Evolutionary conservation across 1,140 invertebrate species (phyloP).

Genomic region (Papilio xuthus): DNA sequence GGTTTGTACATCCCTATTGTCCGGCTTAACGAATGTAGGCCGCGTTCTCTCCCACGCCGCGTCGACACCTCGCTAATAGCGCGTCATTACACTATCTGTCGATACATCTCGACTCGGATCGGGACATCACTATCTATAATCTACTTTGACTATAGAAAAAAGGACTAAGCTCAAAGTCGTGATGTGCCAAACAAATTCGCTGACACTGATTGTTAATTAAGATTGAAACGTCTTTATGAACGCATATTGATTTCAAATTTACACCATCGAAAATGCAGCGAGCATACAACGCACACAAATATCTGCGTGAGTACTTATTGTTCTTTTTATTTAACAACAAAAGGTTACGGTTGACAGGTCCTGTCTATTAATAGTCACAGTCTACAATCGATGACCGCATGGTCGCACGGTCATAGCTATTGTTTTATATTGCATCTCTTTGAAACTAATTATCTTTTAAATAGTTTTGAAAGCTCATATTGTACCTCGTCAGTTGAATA

Average conservation of each 20-base stretch:
- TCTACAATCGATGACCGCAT: constrained; percentile 61
- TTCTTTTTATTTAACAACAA: not conserved
- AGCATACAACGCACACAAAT: not conserved
- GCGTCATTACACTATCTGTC: constrained; percentile 70
- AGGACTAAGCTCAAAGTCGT: not conserved
- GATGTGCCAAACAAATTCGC: not conserved
- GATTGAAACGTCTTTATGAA: too few species aligned
- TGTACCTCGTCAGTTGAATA: constrained; percentile 11
- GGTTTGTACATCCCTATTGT: constrained; percentile 8
- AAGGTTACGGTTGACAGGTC: not conserved
- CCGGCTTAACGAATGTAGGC: constrained; percentile 64
- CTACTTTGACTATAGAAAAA: constrained; percentile 41
- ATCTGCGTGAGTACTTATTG: not conserved
- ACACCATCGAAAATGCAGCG: too few species aligned
- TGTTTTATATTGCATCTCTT: constrained; percentile 57
- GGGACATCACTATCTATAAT: constrained; percentile 63
- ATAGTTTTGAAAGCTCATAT: constrained; percentile 26
- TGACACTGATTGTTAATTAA: not conserved
- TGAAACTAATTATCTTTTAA: constrained; percentile 61
- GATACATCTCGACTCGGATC: constrained; percentile 60
- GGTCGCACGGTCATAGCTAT: constrained; percentile 60
- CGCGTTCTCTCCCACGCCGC: constrained; percentile 69
- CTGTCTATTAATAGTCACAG: not conserved
- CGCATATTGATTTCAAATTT: too few species aligned
- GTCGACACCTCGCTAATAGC: constrained; percentile 75